Conservation (phyloP, 2,888 invertebrate species). For the Drosophila picticornis region DNA sequence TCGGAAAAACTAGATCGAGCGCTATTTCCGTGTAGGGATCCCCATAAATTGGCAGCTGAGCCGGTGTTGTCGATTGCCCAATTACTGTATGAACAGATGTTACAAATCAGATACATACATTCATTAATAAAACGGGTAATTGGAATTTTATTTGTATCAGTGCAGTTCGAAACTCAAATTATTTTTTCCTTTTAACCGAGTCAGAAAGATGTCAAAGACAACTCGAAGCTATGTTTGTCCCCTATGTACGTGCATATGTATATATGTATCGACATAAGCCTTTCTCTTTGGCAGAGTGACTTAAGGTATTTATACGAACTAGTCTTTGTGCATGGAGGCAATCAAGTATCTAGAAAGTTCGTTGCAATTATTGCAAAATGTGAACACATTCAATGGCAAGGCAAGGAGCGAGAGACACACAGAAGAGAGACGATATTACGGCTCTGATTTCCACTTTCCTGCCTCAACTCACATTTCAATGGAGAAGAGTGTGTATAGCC, state of each 20-base stretch:
- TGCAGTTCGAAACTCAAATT: slow-evolving; percentile 8
- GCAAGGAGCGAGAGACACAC: slow-evolving; percentile 1
- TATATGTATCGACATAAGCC: slow-evolving; percentile 41
- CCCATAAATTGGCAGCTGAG: slow-evolving; percentile 93
- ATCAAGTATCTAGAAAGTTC: slow-evolving; percentile 51
- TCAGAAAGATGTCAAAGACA: slow-evolving; percentile 8
- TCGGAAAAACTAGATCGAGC: slow-evolving; percentile 92
- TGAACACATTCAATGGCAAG: slow-evolving; percentile 13
- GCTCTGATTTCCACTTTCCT: slow-evolving; percentile 53
- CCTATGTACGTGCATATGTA: slow-evolving; percentile 3
- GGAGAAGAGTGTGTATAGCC: slow-evolving; percentile 4
- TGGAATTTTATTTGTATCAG: slow-evolving; percentile 12
- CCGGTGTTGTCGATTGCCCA: slow-evolving; percentile 93
- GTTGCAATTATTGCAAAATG: slow-evolving; percentile 56
- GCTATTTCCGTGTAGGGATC: slow-evolving; percentile 92
- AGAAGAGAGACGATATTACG: slow-evolving; percentile 30
- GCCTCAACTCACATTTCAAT: slow-evolving; percentile 13
- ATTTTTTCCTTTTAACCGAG: not conserved
- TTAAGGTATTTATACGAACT: slow-evolving; percentile 32
- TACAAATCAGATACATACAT: slow-evolving; percentile 9
- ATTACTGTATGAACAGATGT: slow-evolving; percentile 87
- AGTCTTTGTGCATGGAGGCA: slow-evolving; percentile 13
- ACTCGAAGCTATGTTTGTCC: slow-evolving; percentile 14
- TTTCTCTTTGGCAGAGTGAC: slow-evolving; percentile 65
- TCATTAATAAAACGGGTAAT: not conserved